Evolutionary conservation across 2,888 invertebrate genomes (phyloP), one percentile per base, ranked within the genome.

Genomic region (Eristalinus sepulchralis): DNA sequence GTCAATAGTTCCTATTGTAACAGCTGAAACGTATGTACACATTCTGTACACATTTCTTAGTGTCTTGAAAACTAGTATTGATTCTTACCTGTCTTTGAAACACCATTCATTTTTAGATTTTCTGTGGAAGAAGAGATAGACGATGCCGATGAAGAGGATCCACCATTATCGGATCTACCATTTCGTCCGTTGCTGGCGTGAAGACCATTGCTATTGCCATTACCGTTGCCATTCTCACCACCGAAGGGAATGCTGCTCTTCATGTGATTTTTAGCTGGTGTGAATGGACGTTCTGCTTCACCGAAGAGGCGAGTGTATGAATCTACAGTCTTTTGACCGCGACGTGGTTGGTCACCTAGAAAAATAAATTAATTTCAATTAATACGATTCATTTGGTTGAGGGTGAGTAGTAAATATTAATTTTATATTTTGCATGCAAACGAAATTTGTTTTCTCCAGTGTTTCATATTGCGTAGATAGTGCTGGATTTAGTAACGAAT

Each of bases 301-400:
- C 94, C 94, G 91, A 94, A 94, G 89, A 94, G 92, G 89, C 94
- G 94, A 89, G 93, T 93, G 91, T 94, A 93, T 88, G 94, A 94
- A 90, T 94, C 94, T 91, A 93, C 89, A 88, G 90, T 91, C 89
- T 92, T 92, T 88, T 91, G 92, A 83, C 89, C 91, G 79, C 92
- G 92, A 83, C 92, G 91, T 83, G 90, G 91, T 78, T 90, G 90
- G 88, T 92, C 92, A 88, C 92, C 92, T 92, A 77, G 53, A 88
- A 84, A 73, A 62, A 68, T 57, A 53, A 75, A 60, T 27, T 17
- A 63, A 68, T 8, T 70, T 8, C 1, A 47, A 47, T 47, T 17
- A 17, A 17, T 27, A 27, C 5, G 27, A 5, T 17, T 47, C n/a
- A 17, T 8, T 17, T 17, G 17, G 17, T 17, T 8, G 17, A 1